A percentile compares a stretch with the other conserved stretches of the same genome.
Conservation (phyloP, 2,888 invertebrate genomes). For the Sclerodermus sp. region DNA sequence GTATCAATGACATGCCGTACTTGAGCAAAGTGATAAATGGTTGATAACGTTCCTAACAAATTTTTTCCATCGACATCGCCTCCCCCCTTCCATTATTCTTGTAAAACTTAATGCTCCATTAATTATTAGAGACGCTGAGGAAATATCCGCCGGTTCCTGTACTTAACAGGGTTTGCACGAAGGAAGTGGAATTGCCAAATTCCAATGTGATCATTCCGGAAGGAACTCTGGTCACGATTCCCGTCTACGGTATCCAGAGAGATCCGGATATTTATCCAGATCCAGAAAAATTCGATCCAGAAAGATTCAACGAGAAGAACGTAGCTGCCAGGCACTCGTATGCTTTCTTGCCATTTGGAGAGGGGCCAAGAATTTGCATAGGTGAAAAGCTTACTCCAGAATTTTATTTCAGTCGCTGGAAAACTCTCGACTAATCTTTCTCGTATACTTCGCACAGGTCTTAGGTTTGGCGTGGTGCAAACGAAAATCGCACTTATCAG, state of each 20-base stretch:
- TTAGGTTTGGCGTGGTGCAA: constrained; percentile 39
- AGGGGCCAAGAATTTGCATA: constrained; percentile 47
- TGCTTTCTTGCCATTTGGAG: constrained; percentile 44
- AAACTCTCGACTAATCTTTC: too few relatives aligned
- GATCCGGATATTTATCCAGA: constrained; percentile 59
- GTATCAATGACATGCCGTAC: constrained; percentile 57
- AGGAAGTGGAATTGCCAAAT: constrained; percentile 34
- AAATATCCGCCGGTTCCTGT: constrained; percentile 52
- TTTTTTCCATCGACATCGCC: background rate
- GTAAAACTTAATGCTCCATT: background rate
- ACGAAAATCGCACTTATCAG: constrained; percentile 36
- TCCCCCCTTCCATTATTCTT: background rate
- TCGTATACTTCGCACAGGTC: constrained; percentile 24
- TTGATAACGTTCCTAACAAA: background rate
- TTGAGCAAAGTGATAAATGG: constrained; percentile 51
- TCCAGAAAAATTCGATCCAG: constrained; percentile 61
- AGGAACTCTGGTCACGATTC: constrained; percentile 48
- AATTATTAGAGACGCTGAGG: constrained; percentile 45
- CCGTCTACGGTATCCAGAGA: constrained; percentile 56
- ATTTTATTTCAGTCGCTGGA: too few relatives aligned
- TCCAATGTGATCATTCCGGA: constrained; percentile 32
- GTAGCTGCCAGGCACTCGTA: constrained; percentile 37
- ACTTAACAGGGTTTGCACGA: constrained; percentile 50
- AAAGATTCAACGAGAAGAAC: constrained; percentile 57
- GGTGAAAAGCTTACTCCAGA: too few relatives aligned